A percentile compares a stretch with the other conserved stretches of the same genome.
Conservation (phyloP, 2,888 invertebrate genomes). For the Diadegma fenestrale region DNA sequence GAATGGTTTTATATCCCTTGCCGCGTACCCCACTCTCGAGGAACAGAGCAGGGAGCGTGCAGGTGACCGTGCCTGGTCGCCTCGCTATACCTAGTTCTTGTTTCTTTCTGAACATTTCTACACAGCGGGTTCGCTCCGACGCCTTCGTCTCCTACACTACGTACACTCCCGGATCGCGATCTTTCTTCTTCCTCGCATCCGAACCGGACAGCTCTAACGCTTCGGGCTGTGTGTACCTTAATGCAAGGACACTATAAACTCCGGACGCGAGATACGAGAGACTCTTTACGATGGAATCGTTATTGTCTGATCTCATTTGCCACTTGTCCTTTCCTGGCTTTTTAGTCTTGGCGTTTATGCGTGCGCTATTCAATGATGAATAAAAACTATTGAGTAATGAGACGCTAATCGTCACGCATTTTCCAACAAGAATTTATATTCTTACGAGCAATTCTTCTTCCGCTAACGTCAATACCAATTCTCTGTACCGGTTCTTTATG, state of each 20-base stretch:
- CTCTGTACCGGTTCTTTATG: not conserved
- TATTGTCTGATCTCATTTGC: slow-evolving; percentile 39
- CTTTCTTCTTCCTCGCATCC: slow-evolving; percentile 43
- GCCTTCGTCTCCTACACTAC: slow-evolving; percentile 14
- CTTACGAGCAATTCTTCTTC: not conserved
- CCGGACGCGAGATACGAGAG: slow-evolving; percentile 49
- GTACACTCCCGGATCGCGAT: slow-evolving; percentile 10
- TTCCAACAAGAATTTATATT: not conserved
- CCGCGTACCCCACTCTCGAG: slow-evolving; percentile 80
- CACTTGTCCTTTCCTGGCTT: not conserved
- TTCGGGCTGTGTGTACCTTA: slow-evolving; percentile 54
- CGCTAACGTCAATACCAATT: not conserved
- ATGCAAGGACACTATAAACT: slow-evolving; percentile 66
- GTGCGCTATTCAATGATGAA: not conserved
- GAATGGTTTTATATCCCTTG: slow-evolving; percentile 84
- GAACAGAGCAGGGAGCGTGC: slow-evolving; percentile 30
- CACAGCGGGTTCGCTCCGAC: slow-evolving; percentile 29
- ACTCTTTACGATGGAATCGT: slow-evolving; percentile 4
- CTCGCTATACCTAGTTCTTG: slow-evolving; percentile 65
- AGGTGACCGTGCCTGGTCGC: slow-evolving; percentile 62
- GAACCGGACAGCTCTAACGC: slow-evolving; percentile 56
- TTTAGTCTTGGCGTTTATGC: not conserved
- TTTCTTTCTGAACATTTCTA: slow-evolving; percentile 41
- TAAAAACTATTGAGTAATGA: not conserved
- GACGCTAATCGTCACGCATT: not conserved